Evolutionary conservation across 2,797 vertebrate species (phyloP).

Genomic region (Poliocrania exsul): DNA sequence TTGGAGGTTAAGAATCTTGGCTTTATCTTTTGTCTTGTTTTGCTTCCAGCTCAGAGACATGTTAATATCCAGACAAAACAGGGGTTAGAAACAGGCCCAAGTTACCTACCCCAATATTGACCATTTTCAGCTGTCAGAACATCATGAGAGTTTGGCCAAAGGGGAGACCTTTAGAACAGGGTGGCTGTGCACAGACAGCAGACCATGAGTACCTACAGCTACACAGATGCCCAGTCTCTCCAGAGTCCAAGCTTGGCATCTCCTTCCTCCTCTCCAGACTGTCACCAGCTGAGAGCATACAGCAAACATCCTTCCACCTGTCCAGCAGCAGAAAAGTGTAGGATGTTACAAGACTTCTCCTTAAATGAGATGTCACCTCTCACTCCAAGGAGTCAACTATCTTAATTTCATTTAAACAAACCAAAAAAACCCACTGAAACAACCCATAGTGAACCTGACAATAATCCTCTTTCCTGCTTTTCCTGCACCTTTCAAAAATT

Average conservation of each 20-base stretch:
- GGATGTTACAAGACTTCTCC: neutral
- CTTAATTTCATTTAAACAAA: neutral
- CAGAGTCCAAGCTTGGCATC: neutral
- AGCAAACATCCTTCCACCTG: neutral
- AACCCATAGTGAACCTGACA: neutral
- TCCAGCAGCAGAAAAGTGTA: neutral
- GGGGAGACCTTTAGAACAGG: neutral
- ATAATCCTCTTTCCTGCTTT: neutral
- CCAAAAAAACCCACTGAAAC: too few species aligned
- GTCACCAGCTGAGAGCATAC: neutral
- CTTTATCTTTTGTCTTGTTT: neutral
- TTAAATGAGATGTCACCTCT: neutral
- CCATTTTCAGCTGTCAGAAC: neutral
- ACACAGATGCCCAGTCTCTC: too few species aligned
- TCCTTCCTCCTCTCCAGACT: neutral
- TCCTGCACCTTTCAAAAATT: neutral
- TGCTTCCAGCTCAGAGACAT: neutral
- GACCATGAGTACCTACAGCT: neutral
- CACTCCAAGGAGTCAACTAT: neutral
- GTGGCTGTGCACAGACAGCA: neutral
- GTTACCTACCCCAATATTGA: neutral
- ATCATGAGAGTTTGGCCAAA: rapidly evolving
- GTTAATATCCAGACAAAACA: neutral
- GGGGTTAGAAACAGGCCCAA: rapidly evolving
- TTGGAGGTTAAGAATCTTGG: neutral